Evolutionary conservation across 2,113 vertebrate species (phyloP).

Genomic region (Paratilapia polleni): DNA sequence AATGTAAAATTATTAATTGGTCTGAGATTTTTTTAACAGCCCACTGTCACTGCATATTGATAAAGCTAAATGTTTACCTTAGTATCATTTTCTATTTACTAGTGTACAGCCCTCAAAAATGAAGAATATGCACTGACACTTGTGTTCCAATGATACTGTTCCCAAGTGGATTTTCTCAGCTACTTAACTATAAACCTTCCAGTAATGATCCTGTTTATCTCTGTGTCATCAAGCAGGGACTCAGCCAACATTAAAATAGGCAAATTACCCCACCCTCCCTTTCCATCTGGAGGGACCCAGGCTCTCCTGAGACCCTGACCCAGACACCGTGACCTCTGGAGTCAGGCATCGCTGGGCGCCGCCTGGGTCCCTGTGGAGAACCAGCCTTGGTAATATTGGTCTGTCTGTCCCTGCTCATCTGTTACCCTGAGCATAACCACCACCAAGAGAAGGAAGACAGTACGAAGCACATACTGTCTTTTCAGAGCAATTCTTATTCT

Average conservation of each 20-base stretch:
- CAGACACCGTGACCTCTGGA: conserved; percentile 15
- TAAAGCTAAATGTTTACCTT: no score
- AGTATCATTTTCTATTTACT: no score
- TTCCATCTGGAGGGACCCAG: background rate
- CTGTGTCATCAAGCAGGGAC: background rate
- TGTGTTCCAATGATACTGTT: background rate
- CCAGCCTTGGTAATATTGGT: no score
- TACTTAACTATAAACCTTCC: background rate
- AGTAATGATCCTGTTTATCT: background rate
- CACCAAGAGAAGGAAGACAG: no score
- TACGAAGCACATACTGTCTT: background rate
- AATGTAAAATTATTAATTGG: no score
- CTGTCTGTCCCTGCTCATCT: background rate
- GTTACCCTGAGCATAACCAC: conserved; percentile 2
- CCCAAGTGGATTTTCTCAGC: background rate
- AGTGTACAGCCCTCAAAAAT: no score
- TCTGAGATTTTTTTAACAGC: no score
- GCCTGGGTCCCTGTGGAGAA: background rate
- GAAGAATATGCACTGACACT: no score
- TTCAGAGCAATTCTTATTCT: background rate
- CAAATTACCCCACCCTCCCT: background rate
- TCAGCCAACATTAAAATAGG: background rate
- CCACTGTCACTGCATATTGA: no score
- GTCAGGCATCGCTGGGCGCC: background rate
- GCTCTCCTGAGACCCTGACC: background rate